These are phyloP conservation scores for Zeugodacus cucurbitae DNA, from an alignment of 1,140 invertebrate genomes.

Conservation along the genomic window DNA sequence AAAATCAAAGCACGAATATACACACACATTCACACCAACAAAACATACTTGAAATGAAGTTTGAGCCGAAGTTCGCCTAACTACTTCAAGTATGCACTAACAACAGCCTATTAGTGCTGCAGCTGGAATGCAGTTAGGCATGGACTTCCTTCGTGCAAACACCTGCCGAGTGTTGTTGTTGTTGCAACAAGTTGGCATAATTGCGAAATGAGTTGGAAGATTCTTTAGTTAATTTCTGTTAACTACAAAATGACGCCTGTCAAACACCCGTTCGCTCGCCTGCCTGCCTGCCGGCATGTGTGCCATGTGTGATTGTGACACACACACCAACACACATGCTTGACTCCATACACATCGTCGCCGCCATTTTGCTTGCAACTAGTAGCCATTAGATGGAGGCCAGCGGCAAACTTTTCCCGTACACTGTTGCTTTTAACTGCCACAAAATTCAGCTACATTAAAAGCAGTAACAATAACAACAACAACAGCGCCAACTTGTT, in stretches of 20 bases:
- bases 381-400: neutral
- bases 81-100: neutral
- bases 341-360: neutral
- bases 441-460: neutral
- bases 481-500: neutral
- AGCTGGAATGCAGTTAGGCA: neutral
- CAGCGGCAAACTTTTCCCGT: neutral
- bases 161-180: neutral
- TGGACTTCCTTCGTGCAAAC: neutral
- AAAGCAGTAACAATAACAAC: neutral
- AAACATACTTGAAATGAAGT: neutral
- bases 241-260: neutral
- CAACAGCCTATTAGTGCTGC: neutral
- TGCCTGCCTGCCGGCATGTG: too few relatives aligned
- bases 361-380: neutral
- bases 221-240: constrained; percentile 7
- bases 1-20: too few relatives aligned
- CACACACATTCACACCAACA: too few relatives aligned
- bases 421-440: neutral
- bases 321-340: neutral
- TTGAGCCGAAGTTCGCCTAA: neutral
- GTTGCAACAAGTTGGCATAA: neutral
- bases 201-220: constrained; percentile 18
- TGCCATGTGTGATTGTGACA: neutral
- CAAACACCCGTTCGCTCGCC: neutral